Percentiles rank a stretch among this genome's conserved stretches.
Evolutionary conservation across 2,797 vertebrate species (phyloP).

Genomic region (Sphenopsis melanotis): DNA sequence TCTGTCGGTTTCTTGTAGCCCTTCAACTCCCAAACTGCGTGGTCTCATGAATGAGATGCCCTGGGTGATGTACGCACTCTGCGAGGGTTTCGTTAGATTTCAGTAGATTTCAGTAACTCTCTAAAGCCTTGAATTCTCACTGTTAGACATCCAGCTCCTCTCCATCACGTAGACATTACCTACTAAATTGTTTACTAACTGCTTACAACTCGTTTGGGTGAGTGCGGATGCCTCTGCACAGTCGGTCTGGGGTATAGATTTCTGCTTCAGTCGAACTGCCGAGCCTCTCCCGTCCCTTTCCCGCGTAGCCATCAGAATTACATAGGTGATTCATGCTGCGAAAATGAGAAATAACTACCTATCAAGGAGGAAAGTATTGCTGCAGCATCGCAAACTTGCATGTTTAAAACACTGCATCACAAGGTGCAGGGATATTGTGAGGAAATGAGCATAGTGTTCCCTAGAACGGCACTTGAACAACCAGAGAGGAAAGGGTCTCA

Average conservation of each 20-base stretch:
- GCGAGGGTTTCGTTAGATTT: neutral
- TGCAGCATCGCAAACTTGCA: constrained; percentile 61
- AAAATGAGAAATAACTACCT: neutral
- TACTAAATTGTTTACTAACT: constrained; percentile 40
- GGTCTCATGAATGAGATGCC: neutral
- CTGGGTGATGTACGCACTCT: neutral
- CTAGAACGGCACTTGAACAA: neutral
- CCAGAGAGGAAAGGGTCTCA: neutral
- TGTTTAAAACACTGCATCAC: constrained; percentile 14
- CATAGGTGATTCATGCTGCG: neutral
- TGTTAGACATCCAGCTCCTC: neutral
- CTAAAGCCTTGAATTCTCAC: neutral
- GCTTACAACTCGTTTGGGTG: constrained; percentile 9
- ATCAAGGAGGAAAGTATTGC: constrained; percentile 10
- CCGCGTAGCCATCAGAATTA: neutral
- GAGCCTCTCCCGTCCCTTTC: neutral
- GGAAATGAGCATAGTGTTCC: constrained; percentile 9
- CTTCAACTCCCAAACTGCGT: neutral
- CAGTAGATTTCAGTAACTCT: neutral
- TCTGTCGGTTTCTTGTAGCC: neutral
- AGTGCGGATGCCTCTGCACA: neutral
- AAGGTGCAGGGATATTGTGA: neutral
- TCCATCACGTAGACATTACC: neutral
- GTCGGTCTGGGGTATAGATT: neutral
- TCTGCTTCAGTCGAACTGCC: neutral